phyloP scores from a whole-genome alignment of 1,140 invertebrate species.

The Caenorhabditis brenneri region DNA sequence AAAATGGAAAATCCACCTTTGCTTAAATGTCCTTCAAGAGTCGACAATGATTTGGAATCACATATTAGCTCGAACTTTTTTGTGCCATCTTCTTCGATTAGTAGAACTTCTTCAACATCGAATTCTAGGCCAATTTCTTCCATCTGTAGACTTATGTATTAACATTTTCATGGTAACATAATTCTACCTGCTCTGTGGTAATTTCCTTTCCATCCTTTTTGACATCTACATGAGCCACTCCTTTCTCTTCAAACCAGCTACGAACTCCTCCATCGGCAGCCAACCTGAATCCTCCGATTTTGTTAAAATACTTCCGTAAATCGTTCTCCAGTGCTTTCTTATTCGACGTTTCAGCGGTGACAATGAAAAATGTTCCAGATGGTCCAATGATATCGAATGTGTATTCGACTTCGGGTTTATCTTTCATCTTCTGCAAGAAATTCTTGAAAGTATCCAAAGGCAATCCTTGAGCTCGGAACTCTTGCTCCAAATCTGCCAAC shows the following conservation, averaged over 20 bases:
- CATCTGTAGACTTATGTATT: slow-evolving; percentile 35
- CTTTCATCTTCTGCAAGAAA: slow-evolving; percentile 61
- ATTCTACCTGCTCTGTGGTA: slow-evolving; percentile 58
- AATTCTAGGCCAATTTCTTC: slow-evolving; percentile 66
- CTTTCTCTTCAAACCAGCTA: slow-evolving; percentile 63
- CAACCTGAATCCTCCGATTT: slow-evolving; percentile 60
- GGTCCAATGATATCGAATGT: slow-evolving; percentile 63
- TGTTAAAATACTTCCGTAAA: slow-evolving; percentile 62
- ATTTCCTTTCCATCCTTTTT: slow-evolving; percentile 53
- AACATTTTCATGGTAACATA: not conserved
- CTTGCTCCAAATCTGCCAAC: slow-evolving; percentile 60
- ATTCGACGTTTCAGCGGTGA: slow-evolving; percentile 60
- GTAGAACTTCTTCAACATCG: slow-evolving; percentile 64
- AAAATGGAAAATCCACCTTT: slow-evolving; percentile 57
- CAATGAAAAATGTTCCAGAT: slow-evolving; percentile 62
- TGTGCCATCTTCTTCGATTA: slow-evolving; percentile 53
- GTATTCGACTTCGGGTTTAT: slow-evolving; percentile 61
- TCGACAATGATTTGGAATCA: slow-evolving; percentile 49
- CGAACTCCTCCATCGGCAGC: slow-evolving; percentile 50
- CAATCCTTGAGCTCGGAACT: slow-evolving; percentile 59
- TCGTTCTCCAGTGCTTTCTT: slow-evolving; percentile 49
- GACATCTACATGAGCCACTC: slow-evolving; percentile 56
- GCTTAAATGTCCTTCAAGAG: slow-evolving; percentile 53
- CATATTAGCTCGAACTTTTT: slow-evolving; percentile 60
- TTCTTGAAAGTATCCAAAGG: slow-evolving; percentile 67